Base-by-base conservation (phyloP, 2,888 invertebrate species). In the Atethmia centrago region DNA sequence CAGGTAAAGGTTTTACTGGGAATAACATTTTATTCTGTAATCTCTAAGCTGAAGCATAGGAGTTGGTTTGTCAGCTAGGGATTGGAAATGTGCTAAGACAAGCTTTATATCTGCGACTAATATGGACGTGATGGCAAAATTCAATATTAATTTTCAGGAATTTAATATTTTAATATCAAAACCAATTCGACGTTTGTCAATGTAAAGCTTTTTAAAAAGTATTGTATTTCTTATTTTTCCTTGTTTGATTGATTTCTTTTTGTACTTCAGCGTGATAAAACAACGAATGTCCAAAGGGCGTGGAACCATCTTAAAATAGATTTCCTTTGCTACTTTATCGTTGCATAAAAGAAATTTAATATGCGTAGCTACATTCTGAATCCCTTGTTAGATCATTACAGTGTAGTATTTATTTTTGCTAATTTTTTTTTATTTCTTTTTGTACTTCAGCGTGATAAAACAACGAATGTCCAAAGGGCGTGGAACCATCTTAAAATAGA, bases 311-410 rank as follows among this genome's bases (percentile, higher is more conserved):
- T 47, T 25, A 59, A 59, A 84, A 85, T 63, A 69, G 45, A 69
- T 69, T 49, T 70, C 31, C 56, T 69, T 61, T 74, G 40, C 55
- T 36, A 65, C 56, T 73, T 62, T 53, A 74, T 74, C 68, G 49
- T 56, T 77, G 66, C 80, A 82, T 73, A 72, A 83, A 83, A 75
- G 74, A 87, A 85, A 77, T 83, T 69, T 69, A 83, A 83, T 85
- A 80, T 85, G 87, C 80, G 87, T 74, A 61, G 68, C 59, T 71
- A 73, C 51, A 67, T 77, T 85, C 85, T 77, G 81, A 56, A 53
- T 65, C 53, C 28, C 40, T 71, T 62, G 49, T 51, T 61, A 85
- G 62, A 78, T 82, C 77, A 71, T 85, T 67, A 72, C 67, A 58
- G 45, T 65, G 36, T 70, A 53, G 31, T 69, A 36, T 71, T 71